These are phyloP conservation scores for Megaceryle alcyon DNA, from an alignment of 2,797 vertebrate species.

Conservation along the genomic window DNA sequence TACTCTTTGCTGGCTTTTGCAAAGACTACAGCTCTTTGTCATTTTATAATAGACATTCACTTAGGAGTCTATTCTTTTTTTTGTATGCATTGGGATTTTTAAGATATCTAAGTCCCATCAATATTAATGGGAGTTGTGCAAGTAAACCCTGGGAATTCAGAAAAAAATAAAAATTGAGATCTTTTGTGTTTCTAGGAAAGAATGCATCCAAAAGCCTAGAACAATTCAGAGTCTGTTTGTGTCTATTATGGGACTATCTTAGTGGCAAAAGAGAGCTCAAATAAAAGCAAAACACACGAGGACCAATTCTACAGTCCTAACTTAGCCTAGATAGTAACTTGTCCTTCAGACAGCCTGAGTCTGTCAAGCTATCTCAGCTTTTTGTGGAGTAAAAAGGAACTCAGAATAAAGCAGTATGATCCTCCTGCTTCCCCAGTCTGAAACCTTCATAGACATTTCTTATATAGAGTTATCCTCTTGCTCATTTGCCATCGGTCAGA, in stretches of 20 bases:
- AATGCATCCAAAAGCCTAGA: neutral
- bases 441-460: neutral
- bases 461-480: neutral
- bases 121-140: constrained; percentile 31
- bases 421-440: neutral
- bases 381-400: neutral
- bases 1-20: constrained; percentile 28
- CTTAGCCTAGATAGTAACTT: neutral
- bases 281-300: neutral
- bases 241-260: neutral
- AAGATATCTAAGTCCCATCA: constrained; percentile 29
- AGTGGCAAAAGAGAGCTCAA: neutral
- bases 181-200: constrained; percentile 13
- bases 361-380: neutral
- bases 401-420: neutral
- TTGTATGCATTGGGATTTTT: constrained; percentile 25
- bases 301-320: neutral
- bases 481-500: neutral
- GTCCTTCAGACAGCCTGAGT: neutral
- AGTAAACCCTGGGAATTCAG: constrained; percentile 35
- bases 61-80: constrained; percentile 39
- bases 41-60: constrained; percentile 58
- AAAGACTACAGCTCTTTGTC: constrained; percentile 61
- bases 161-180: neutral
- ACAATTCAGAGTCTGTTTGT: neutral